Evolutionary conservation across 1,140 invertebrate genomes (phyloP).

Genomic region (Olivierus martensii): DNA sequence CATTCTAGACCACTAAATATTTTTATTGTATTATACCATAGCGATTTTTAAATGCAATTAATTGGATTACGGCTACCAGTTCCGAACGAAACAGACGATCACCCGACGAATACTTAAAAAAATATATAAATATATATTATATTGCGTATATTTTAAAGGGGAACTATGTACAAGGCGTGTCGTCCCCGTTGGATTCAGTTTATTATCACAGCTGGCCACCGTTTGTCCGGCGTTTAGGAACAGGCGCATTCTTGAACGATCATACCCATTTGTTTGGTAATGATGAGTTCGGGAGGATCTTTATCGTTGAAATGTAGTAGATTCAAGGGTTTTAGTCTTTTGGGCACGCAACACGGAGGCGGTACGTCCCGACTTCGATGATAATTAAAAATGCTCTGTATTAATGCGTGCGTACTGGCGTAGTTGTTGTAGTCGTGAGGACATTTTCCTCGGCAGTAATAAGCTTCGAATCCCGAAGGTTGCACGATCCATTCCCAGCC

Average conservation of each 20-base stretch:
- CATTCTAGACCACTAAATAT: too few species aligned
- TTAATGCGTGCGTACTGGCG: constrained; percentile 52
- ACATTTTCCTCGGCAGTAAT: constrained; percentile 54
- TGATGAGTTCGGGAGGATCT: constrained; percentile 44
- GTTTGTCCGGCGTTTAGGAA: constrained; percentile 34
- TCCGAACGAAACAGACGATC: too few species aligned
- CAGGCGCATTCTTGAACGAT: constrained; percentile 56
- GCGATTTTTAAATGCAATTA: too few species aligned
- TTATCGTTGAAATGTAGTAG: constrained; percentile 50
- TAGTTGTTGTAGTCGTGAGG: constrained; percentile 46
- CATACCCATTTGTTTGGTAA: constrained; percentile 55
- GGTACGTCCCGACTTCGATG: constrained; percentile 36
- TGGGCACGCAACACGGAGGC: constrained; percentile 54
- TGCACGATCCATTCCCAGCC: constrained; percentile 53
- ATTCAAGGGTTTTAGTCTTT: constrained; percentile 47
- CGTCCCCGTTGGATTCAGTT: too few species aligned
- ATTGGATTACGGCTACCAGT: too few species aligned
- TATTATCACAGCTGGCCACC: background rate
- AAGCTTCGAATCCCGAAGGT: constrained; percentile 54
- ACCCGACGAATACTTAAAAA: too few species aligned
- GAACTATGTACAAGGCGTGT: too few species aligned
- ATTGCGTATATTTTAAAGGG: too few species aligned
- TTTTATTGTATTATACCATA: too few species aligned
- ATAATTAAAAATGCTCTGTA: constrained; percentile 52
- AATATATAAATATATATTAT: too few species aligned